Conservation (phyloP, 2,888 invertebrate genomes). For the Flabesymbios commensalis region DNA sequence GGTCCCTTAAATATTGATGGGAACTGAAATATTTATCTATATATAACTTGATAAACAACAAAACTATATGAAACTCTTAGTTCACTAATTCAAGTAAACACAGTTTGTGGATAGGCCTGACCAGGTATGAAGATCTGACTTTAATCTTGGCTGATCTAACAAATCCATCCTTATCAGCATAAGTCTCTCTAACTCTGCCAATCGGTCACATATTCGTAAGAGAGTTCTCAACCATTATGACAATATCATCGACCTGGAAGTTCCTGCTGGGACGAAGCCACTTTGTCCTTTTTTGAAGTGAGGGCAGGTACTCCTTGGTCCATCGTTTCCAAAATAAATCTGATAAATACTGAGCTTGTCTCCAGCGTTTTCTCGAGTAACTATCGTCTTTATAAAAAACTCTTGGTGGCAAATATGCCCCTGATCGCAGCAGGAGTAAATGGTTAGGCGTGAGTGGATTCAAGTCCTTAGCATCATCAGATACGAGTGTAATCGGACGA, state of each 20-base stretch:
- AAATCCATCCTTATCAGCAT: not conserved
- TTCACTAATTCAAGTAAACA: conserved; percentile 6
- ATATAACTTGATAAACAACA: too few relatives aligned
- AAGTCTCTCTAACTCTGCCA: not conserved
- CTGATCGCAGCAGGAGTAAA: conserved; percentile 40
- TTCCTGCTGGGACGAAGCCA: conserved; percentile 8
- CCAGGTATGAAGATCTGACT: not conserved
- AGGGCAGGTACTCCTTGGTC: conserved; percentile 16
- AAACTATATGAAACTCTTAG: too few relatives aligned
- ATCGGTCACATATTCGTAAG: not conserved
- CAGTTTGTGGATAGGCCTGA: not conserved
- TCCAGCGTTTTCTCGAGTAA: conserved; percentile 27
- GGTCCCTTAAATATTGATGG: too few relatives aligned
- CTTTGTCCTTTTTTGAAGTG: conserved; percentile 21
- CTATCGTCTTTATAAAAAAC: conserved; percentile 18
- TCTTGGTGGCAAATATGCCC: conserved; percentile 15
- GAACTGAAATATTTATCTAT: too few relatives aligned
- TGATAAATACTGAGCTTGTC: conserved; percentile 32
- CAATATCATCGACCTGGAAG: not conserved
- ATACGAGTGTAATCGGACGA: not conserved
- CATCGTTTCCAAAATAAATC: conserved; percentile 27
- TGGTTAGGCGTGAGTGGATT: conserved; percentile 39
- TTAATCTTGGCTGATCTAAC: conserved; percentile 2
- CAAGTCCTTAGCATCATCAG: conserved; percentile 1
- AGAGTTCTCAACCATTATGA: not conserved